These are phyloP conservation scores for Lasioglossum marginatum DNA, from an alignment of 2,888 invertebrate genomes.

Conservation along the genomic window DNA sequence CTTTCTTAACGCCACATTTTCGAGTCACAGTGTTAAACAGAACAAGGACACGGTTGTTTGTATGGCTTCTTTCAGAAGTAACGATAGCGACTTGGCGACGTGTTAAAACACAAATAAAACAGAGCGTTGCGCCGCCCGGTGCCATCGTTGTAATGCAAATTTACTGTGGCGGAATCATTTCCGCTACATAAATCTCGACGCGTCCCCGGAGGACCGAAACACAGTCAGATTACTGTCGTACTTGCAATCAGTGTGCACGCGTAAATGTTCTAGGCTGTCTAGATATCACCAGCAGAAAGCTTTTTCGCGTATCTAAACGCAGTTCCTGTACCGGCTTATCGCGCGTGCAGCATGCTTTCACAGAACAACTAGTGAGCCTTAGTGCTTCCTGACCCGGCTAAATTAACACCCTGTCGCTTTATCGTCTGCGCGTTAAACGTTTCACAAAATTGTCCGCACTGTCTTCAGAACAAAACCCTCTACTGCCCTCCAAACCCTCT, in stretches of 20 bases:
- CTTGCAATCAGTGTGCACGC: constrained; percentile 4
- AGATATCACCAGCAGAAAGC: constrained; percentile 49
- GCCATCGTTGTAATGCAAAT: constrained; percentile 30
- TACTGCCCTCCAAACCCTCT: neutral
- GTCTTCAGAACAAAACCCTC: neutral
- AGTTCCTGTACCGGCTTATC: constrained; percentile 45
- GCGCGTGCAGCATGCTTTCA: constrained; percentile 31
- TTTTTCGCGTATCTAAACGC: constrained; percentile 55
- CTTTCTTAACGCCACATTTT: neutral
- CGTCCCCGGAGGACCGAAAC: constrained; percentile 26
- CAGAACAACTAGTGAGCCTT: constrained; percentile 32
- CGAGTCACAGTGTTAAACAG: neutral
- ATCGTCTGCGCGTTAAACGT: constrained; percentile 26
- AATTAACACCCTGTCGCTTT: constrained; percentile 34
- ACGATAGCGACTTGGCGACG: neutral
- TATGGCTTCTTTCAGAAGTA: neutral
- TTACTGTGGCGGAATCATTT: constrained; percentile 44
- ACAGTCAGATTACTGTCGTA: constrained; percentile 33
- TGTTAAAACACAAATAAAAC: neutral
- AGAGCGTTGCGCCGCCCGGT: neutral
- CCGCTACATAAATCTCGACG: constrained; percentile 38
- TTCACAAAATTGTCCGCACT: neutral
- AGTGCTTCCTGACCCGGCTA: constrained; percentile 27
- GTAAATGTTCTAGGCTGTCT: neutral
- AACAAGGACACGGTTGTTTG: neutral